Evolutionary conservation across 2,113 vertebrate species (phyloP).

Genomic region (Pelmatolapia mariae): DNA sequence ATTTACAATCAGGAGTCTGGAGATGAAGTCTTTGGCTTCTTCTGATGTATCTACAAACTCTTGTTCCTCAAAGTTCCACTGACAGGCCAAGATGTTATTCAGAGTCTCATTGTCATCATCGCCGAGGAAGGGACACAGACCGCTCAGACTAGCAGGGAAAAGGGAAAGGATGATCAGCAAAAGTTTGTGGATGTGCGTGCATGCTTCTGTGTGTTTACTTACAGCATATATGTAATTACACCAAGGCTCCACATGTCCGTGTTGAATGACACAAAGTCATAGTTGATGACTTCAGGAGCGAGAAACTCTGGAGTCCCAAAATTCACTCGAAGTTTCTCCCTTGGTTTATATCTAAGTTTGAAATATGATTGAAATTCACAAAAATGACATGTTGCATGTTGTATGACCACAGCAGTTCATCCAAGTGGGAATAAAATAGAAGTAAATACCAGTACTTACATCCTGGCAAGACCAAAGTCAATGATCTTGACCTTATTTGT

Average conservation of each 20-base stretch:
- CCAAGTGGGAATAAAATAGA: background rate
- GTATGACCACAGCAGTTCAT: background rate
- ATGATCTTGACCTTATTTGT: conserved; percentile 78
- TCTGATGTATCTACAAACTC: conserved; percentile 85
- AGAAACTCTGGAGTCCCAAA: conserved; percentile 97
- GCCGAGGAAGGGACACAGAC: conserved; percentile 94
- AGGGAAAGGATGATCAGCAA: background rate
- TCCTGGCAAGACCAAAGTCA: conserved; percentile 75
- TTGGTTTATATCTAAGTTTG: conserved; percentile 84
- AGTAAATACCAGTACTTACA: conserved; percentile 44
- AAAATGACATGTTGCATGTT: background rate
- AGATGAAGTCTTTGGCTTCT: conserved; percentile 92
- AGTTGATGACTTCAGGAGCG: conserved; percentile 93
- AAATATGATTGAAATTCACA: background rate
- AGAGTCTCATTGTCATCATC: conserved; percentile 89
- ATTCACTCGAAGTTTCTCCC: conserved; percentile 91
- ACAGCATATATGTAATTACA: conserved; percentile 97
- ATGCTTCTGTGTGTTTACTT: conserved; percentile 55
- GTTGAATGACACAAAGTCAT: conserved; percentile 93
- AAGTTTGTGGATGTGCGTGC: background rate
- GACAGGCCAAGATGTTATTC: conserved; percentile 89
- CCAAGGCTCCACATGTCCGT: conserved; percentile 99
- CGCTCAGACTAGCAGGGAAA: conserved; percentile 79
- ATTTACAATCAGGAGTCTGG: conserved; percentile 86
- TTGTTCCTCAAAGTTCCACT: conserved; percentile 89